A percentile compares a stretch with the other conserved stretches of the same genome.
Evolutionary conservation across 2,888 invertebrate species (phyloP).

Genomic region (Pyralis farinalis): DNA sequence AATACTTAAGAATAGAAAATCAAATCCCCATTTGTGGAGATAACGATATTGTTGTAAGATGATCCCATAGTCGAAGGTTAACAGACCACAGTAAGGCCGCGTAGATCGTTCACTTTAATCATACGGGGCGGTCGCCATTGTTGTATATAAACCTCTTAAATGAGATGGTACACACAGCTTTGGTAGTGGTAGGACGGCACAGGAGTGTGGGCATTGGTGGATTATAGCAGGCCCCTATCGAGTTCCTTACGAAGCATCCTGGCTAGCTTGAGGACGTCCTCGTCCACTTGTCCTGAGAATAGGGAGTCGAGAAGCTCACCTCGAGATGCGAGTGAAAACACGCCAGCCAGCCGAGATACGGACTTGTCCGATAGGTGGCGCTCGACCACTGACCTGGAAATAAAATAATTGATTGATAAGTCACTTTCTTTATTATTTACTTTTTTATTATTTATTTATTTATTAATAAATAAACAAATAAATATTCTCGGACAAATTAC

Average conservation of each 20-base stretch:
- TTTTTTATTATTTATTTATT: no score
- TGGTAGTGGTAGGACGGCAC: conserved; percentile 59
- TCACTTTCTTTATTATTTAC: no score
- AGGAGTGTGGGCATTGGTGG: conserved; percentile 22
- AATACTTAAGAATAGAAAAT: conserved; percentile 30
- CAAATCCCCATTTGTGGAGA: conserved; percentile 72
- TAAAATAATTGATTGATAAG: no score
- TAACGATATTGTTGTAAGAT: conserved; percentile 53
- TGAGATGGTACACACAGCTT: conserved; percentile 43
- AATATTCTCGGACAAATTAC: no score
- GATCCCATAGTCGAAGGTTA: conserved; percentile 44
- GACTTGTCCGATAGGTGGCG: conserved; percentile 93
- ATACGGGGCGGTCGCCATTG: conserved; percentile 1
- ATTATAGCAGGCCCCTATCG: conserved; percentile 70
- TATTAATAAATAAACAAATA: no score
- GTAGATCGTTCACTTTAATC: conserved; percentile 1
- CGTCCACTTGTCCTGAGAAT: conserved; percentile 66
- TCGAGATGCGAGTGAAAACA: conserved; percentile 80
- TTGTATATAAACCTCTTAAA: conserved; percentile 34
- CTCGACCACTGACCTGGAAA: conserved; percentile 83
- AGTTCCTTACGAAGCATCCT: conserved; percentile 72
- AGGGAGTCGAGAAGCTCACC: conserved; percentile 66
- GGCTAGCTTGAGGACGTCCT: conserved; percentile 63
- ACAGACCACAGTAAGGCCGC: conserved; percentile 14
- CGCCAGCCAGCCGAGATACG: conserved; percentile 87